phyloP scores from a whole-genome alignment of 2,797 vertebrate species.

The Cephalopachus bancanus region DNA sequence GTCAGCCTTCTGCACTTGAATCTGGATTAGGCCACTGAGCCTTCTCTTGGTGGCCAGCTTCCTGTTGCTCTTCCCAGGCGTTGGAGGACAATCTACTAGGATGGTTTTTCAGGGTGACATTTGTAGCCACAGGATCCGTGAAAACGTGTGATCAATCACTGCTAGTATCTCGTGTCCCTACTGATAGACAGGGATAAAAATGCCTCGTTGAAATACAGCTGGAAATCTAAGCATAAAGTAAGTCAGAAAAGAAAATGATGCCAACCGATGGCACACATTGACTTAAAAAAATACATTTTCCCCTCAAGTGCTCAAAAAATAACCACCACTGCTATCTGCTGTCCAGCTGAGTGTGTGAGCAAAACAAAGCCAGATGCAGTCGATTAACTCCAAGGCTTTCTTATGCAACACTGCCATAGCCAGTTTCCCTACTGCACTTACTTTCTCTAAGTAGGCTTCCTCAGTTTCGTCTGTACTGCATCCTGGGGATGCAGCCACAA shows the following conservation, averaged over 20 bases:
- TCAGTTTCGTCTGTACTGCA: constrained; percentile 23
- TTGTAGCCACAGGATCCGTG: neutral
- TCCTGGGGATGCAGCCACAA: neutral
- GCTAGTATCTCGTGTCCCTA: constrained; percentile 41
- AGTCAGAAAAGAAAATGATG: constrained; percentile 58
- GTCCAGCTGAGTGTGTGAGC: constrained; percentile 53
- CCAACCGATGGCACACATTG: neutral
- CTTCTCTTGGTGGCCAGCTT: neutral
- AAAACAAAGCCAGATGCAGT: constrained; percentile 72
- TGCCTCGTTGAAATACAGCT: constrained; percentile 2
- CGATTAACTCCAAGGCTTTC: constrained; percentile 33
- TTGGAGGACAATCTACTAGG: neutral
- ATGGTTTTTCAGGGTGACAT: constrained; percentile 46
- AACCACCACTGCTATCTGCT: constrained; percentile 20
- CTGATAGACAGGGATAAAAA: constrained; percentile 3
- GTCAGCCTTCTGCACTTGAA: neutral
- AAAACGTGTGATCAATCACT: neutral
- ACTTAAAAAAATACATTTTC: constrained; percentile 43
- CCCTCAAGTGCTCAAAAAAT: constrained; percentile 59
- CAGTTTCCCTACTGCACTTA: neutral
- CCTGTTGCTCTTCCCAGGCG: neutral
- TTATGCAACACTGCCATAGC: neutral
- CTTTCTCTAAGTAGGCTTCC: constrained; percentile 40
- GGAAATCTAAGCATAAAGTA: constrained; percentile 45
- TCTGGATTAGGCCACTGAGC: neutral